Percentiles rank a stretch among this genome's conserved stretches.
These are phyloP conservation scores for Lanistes nyassanus DNA, from an alignment of 1,140 invertebrate genomes.

Conservation along the genomic window DNA sequence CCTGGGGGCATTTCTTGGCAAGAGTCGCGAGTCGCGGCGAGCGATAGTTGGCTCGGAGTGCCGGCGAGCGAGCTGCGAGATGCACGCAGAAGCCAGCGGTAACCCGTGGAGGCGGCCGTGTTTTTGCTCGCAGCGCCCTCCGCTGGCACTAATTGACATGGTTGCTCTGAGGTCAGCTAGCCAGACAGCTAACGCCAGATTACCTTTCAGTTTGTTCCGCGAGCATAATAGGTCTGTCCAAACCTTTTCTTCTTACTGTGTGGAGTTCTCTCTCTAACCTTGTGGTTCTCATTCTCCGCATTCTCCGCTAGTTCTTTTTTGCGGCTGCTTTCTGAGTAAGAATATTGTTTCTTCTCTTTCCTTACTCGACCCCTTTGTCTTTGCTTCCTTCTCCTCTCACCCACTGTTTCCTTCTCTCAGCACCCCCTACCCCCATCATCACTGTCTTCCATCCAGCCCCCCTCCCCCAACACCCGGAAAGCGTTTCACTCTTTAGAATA, in stretches of 20 bases:
- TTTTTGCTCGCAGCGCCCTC: background rate
- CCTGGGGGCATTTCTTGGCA: constrained; percentile 2
- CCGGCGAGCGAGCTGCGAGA: background rate
- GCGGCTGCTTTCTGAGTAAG: too few species aligned
- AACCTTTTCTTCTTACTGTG: background rate
- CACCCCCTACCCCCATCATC: too few species aligned
- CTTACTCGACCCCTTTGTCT: too few species aligned
- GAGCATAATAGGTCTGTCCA: constrained; percentile 8
- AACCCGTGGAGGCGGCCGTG: background rate
- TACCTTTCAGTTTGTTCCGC: constrained; percentile 6
- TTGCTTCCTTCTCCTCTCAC: too few species aligned
- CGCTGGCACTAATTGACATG: constrained; percentile 7
- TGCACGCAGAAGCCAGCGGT: background rate
- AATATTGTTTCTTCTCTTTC: too few species aligned
- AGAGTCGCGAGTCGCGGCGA: background rate
- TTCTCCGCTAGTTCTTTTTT: too few species aligned
- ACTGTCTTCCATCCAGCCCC: too few species aligned
- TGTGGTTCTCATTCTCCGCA: too few species aligned
- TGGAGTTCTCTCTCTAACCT: too few species aligned
- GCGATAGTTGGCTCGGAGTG: background rate
- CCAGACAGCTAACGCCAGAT: constrained; percentile 5
- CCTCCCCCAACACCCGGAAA: too few species aligned
- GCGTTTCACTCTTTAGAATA: too few species aligned
- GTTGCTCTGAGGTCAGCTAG: background rate
- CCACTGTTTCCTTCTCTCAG: too few species aligned